These are phyloP conservation scores for Ephialtes manifestator DNA, from an alignment of 2,888 invertebrate species.

Conservation along the genomic window DNA sequence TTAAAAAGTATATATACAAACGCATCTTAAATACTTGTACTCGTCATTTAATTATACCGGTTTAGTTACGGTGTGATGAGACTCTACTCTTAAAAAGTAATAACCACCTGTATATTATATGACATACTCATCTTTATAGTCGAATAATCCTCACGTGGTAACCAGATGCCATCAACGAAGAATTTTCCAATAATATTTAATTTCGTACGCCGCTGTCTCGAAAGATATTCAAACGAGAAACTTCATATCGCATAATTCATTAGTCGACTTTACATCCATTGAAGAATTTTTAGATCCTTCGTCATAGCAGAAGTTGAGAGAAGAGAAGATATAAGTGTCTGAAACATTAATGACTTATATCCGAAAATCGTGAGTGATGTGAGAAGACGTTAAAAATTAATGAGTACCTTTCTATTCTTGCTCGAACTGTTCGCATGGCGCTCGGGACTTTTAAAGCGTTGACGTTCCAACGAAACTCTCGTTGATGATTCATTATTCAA, in stretches of 20 bases:
- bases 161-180: constrained; percentile 20
- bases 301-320: not conserved
- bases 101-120: constrained; percentile 51
- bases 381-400: constrained; percentile 48
- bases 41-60: constrained; percentile 47
- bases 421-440: not conserved
- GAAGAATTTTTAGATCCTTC: constrained; percentile 19
- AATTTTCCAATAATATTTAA: not conserved
- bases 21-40: constrained; percentile 12
- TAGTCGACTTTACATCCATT: not conserved
- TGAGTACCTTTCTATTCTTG: constrained; percentile 44
- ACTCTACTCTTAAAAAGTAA: constrained; percentile 41
- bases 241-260: constrained; percentile 9
- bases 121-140: constrained; percentile 54
- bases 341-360: constrained; percentile 13
- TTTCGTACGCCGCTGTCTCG: not conserved
- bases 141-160: constrained; percentile 35
- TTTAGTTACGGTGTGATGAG: constrained; percentile 37
- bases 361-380: constrained; percentile 25
- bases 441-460: constrained; percentile 12
- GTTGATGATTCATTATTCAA: constrained; percentile 66
- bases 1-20: constrained; percentile 5
- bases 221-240: constrained; percentile 8
- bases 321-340: constrained; percentile 11
- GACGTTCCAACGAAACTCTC: constrained; percentile 55